Evolutionary conservation across 2,888 invertebrate genomes (phyloP).

Genomic region (Trissoscelio sp.): DNA sequence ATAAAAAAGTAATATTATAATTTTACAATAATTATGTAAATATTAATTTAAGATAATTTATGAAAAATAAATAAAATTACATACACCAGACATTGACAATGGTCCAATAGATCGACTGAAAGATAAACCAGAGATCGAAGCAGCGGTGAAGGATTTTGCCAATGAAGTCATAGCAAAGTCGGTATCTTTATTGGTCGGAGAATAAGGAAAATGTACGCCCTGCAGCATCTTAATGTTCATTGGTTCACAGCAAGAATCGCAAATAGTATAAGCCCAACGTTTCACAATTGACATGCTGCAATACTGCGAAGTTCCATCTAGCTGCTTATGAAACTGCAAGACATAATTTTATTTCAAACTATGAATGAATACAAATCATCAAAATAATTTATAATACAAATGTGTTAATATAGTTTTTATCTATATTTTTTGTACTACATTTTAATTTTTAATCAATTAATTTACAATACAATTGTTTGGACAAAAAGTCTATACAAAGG

Average conservation of each 20-base stretch:
- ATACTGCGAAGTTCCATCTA: slow-evolving; percentile 29
- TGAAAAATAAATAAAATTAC: too few species aligned
- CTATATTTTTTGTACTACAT: too few species aligned
- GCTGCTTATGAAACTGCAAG: slow-evolving; percentile 40
- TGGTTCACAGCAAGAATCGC: slow-evolving; percentile 76
- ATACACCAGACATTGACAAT: neutral
- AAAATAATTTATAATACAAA: too few species aligned
- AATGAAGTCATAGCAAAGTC: neutral
- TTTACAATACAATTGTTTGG: too few species aligned
- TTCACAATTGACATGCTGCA: slow-evolving; percentile 79
- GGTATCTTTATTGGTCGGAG: neutral
- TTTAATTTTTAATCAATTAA: too few species aligned
- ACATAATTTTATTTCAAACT: too few species aligned
- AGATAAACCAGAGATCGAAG: neutral
- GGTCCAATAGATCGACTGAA: neutral
- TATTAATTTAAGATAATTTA: too few species aligned
- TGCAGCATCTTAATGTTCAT: slow-evolving; percentile 72
- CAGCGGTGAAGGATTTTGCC: neutral
- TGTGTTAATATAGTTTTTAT: too few species aligned
- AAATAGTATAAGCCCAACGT: slow-evolving; percentile 82
- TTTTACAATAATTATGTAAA: too few species aligned
- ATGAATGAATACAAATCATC: too few species aligned
- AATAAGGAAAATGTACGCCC: slow-evolving; percentile 81
- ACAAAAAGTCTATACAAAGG: too few species aligned
- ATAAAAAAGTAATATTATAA: too few species aligned